phyloP scores from a whole-genome alignment of 1,140 invertebrate species.

The Ephestia elutella region DNA sequence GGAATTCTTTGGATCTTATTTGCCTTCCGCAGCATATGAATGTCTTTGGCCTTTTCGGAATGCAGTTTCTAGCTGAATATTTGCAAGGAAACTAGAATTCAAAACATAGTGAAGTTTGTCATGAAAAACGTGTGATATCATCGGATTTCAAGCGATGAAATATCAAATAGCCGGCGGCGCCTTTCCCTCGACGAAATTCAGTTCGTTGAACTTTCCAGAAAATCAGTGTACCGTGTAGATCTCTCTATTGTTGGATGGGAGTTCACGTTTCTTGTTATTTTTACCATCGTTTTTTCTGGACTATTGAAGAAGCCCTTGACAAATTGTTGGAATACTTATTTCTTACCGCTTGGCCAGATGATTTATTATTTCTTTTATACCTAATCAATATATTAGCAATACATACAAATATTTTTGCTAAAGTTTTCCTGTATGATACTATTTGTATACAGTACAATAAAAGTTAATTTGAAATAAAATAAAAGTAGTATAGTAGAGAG shows the following conservation, averaged over 20 bases:
- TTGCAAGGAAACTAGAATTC: not conserved
- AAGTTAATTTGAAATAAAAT: too few relatives aligned
- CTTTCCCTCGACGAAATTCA: constrained; percentile 11
- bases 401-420: too few relatives aligned
- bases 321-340: not conserved
- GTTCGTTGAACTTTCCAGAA: constrained; percentile 26
- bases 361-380: too few relatives aligned
- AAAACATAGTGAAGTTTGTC: not conserved
- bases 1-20: too few relatives aligned
- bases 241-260: constrained; percentile 13
- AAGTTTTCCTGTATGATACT: too few relatives aligned
- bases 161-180: constrained; percentile 3
- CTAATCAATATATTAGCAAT: too few relatives aligned
- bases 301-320: not conserved
- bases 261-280: constrained; percentile 10
- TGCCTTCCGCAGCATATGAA: too few relatives aligned
- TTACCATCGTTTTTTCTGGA: not conserved
- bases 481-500: too few relatives aligned
- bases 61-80: too few relatives aligned
- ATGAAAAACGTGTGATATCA: not conserved
- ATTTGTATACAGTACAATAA: too few relatives aligned
- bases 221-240: constrained; percentile 18
- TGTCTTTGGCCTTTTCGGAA: too few relatives aligned
- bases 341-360: too few relatives aligned
- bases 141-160: constrained; percentile 1